Evolutionary conservation across 2,113 vertebrate species (phyloP).

Genomic region (Oreochromis aureus): DNA sequence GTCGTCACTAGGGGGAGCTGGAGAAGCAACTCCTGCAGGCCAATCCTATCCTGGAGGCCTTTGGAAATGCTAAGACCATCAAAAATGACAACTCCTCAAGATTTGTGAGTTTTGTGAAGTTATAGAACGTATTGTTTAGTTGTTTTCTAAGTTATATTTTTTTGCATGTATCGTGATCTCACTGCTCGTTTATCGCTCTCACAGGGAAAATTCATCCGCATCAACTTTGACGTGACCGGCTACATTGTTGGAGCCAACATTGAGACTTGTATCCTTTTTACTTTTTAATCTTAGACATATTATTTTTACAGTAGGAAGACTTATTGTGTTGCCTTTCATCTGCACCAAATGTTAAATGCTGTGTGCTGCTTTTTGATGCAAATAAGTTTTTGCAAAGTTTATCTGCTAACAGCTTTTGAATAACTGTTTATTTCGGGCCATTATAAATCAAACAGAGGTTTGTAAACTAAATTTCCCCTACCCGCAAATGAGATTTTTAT

Average conservation of each 20-base stretch:
- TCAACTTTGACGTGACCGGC: slow-evolving; percentile 96
- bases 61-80: slow-evolving; percentile 96
- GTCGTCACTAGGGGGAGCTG: slow-evolving; percentile 83
- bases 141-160: background rate
- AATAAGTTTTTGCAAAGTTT: accelerated
- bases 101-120: slow-evolving; percentile 81
- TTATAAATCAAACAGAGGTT: background rate
- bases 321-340: background rate
- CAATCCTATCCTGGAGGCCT: slow-evolving; percentile 95
- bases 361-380: background rate
- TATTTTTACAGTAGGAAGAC: background rate
- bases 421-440: background rate
- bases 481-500: background rate
- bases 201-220: slow-evolving; percentile 97
- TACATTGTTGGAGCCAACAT: slow-evolving; percentile 97
- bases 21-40: slow-evolving; percentile 95
- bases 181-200: background rate
- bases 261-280: slow-evolving; percentile 93
- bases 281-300: background rate
- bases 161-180: background rate
- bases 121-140: background rate
- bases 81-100: slow-evolving; percentile 98
- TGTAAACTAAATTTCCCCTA: background rate
- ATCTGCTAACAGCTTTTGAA: background rate
- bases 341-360: background rate